These are phyloP conservation scores for Cynopterus sphinx DNA, from an alignment of 2,797 vertebrate genomes.

Conservation along the genomic window DNA sequence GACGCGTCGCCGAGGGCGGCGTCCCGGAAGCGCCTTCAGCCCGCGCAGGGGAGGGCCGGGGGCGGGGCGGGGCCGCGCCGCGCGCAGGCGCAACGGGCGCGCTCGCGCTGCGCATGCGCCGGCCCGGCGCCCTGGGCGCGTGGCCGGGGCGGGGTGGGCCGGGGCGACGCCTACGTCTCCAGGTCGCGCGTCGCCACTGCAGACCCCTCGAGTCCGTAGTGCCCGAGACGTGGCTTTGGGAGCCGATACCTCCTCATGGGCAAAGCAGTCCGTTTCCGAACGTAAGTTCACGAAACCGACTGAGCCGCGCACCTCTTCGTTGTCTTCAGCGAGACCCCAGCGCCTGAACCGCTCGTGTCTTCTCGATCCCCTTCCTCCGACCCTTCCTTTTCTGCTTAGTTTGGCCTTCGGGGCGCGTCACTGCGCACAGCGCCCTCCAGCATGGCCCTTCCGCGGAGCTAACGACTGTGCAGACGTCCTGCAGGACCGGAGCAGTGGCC, in stretches of 20 bases:
- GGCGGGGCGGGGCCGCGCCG: rapidly evolving
- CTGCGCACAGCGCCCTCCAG: neutral
- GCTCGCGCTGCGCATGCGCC: neutral
- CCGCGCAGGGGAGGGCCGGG: too few relatives aligned
- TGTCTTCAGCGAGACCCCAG: neutral
- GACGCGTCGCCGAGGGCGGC: rapidly evolving
- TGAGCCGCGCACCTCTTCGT: neutral
- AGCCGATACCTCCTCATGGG: neutral
- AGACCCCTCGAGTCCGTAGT: rapidly evolving
- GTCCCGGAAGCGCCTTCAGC: slow-evolving; percentile 3
- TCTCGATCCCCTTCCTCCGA: neutral
- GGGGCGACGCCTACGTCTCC: rapidly evolving
- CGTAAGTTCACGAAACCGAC: neutral
- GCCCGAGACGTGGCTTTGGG: neutral
- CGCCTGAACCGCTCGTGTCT: neutral
- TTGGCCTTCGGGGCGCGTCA: neutral
- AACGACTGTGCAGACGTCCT: neutral
- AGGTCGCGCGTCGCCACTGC: rapidly evolving
- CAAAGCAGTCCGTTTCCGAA: neutral
- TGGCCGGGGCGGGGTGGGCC: rapidly evolving
- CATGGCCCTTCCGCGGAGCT: neutral
- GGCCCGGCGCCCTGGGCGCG: rapidly evolving
- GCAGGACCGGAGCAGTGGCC: neutral
- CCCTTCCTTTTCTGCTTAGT: neutral
- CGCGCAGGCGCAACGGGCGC: slow-evolving; percentile 2